A percentile compares a stretch with the other conserved stretches of the same genome.
Evolutionary conservation across 92 coral and sea anemone species (phyloP).

Genomic region (Paramuricea clavata): DNA sequence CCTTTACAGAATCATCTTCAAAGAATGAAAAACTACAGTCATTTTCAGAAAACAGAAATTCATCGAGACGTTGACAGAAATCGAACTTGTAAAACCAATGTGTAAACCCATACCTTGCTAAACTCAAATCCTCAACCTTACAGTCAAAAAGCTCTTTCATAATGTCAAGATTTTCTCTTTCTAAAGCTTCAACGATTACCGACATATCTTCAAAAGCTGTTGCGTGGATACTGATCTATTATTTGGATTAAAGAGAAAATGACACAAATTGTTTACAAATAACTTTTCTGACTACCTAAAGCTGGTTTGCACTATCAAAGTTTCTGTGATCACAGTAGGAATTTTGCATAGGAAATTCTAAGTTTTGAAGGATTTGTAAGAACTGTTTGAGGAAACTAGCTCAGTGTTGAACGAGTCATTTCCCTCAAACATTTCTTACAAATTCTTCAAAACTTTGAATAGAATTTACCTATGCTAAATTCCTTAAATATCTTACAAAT

Average conservation of each 20-base stretch:
- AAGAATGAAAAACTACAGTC: background rate
- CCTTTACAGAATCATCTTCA: no score
- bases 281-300: no score
- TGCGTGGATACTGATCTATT: conserved; percentile 85
- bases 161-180: conserved; percentile 86
- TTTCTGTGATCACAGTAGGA: no score
- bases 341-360: no score
- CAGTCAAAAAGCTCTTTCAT: conserved; percentile 98
- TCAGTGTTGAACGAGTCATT: no score
- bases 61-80: background rate
- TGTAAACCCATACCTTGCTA: conserved; percentile 74
- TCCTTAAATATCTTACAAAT: no score
- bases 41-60: background rate
- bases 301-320: no score
- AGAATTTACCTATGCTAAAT: no score
- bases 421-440: no score
- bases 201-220: conserved; percentile 81
- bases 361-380: no score
- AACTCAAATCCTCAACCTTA: conserved; percentile 91
- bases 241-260: background rate
- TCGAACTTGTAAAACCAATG: background rate
- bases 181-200: conserved; percentile 79
- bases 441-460: no score
- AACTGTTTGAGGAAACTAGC: no score
- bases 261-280: background rate